phyloP scores from a whole-genome alignment of 2,113 vertebrate species.

The Callipepla squamata region DNA sequence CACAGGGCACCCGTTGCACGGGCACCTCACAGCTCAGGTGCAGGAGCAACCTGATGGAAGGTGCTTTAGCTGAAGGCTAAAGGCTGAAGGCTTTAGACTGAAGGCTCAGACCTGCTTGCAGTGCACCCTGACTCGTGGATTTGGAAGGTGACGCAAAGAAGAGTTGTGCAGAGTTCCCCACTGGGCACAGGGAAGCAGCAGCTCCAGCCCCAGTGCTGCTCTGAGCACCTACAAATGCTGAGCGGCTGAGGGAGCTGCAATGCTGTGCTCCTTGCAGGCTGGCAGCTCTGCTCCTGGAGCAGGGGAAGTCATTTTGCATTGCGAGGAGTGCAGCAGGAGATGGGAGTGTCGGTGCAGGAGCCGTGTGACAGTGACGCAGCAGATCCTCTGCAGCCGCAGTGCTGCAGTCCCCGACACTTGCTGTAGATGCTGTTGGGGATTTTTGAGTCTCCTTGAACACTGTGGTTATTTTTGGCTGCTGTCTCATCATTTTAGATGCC shows the following conservation, averaged over 20 bases:
- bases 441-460: background rate
- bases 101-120: background rate
- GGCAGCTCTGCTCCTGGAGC: background rate
- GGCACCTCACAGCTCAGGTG: background rate
- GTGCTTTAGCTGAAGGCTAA: background rate
- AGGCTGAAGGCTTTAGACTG: background rate
- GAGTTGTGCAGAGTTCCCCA: background rate
- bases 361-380: background rate
- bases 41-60: background rate
- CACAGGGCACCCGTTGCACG: background rate
- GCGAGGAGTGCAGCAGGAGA: background rate
- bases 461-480: slow-evolving; percentile 40
- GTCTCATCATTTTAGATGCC: slow-evolving; percentile 14
- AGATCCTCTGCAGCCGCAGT: background rate
- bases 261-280: background rate
- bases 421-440: background rate
- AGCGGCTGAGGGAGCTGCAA: background rate
- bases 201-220: background rate
- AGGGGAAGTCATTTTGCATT: background rate
- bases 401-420: slow-evolving; percentile 9
- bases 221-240: background rate
- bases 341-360: background rate
- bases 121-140: background rate
- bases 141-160: background rate
- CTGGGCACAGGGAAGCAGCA: background rate